Base-by-base conservation (phyloP, 2,888 invertebrate species). In the Odontothrips loti region DNA sequence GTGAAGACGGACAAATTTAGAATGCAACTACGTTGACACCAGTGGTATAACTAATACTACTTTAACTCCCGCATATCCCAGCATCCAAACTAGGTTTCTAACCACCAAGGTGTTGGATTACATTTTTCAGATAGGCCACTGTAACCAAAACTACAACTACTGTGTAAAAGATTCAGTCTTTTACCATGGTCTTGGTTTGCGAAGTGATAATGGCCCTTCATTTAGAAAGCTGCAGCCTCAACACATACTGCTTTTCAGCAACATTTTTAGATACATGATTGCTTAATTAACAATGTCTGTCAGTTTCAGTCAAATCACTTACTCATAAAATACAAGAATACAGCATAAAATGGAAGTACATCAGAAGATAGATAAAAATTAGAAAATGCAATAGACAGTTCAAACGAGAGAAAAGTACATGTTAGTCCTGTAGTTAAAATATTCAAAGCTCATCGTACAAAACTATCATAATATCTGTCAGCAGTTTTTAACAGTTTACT, bases 121-220 rank as follows among this genome's bases (percentile, higher is more conserved):
- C 34, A 43, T 43, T 43, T 43, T 43, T 43, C 34, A 43, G 34
- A 43, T 43, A 43, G 34, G 34, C 34, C 34, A 43, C 34, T 43
- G 34, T 17, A 58, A 75, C 68, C 68, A 27, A 27, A 27, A 12
- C 68, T 75, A 75, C 68, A 75, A 27, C 23, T 10, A 75, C 68
- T 75, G 23, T 12, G 68, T 12, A 75, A 27, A 27, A 75, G 68
- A 75, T 75, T 75, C 68, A 75, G 68, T 75, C 68, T 75, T 27
- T 27, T 23, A 75, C 23, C 68, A 23, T 75, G 68, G 68, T 75
- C 68, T 75, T 75, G 12, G 58, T 8, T 75, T 27, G 68, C 10
- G 68, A 75, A 75, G 10, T 75, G 68, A 75, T 1, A 27, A 10
- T 58, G 58, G 58, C 58, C 58, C 17, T 58, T 27, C 23, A 75